Percentiles rank a stretch among this genome's conserved stretches.
Evolutionary conservation across 2,888 invertebrate species (phyloP).

Genomic region (Acleris literana): DNA sequence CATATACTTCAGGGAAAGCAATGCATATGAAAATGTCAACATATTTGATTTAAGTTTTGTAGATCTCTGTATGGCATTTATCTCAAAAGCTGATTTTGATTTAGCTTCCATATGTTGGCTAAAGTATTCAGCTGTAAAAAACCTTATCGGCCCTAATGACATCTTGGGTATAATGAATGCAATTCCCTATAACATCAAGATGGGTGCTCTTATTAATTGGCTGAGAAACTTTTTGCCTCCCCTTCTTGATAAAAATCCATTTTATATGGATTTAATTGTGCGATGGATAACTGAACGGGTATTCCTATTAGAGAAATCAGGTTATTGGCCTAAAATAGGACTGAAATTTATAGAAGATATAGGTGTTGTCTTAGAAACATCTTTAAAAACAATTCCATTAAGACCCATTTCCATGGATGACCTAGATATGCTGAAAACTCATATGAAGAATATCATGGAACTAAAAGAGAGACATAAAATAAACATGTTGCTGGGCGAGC

Average conservation of each 20-base stretch:
- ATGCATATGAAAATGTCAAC: constrained; percentile 59
- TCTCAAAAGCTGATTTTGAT: constrained; percentile 72
- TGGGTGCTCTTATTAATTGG: constrained; percentile 74
- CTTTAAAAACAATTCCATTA: constrained; percentile 65
- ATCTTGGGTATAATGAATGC: constrained; percentile 66
- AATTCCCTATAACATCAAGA: constrained; percentile 70
- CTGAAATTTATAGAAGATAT: constrained; percentile 74
- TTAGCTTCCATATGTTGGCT: constrained; percentile 77
- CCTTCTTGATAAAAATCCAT: constrained; percentile 72
- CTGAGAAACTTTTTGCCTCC: constrained; percentile 72
- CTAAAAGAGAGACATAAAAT: constrained; percentile 76
- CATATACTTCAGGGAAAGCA: constrained; percentile 65
- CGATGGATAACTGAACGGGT: constrained; percentile 77
- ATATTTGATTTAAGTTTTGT: constrained; percentile 62
- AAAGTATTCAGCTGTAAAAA: constrained; percentile 68
- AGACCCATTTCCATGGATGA: constrained; percentile 75
- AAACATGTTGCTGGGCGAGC: constrained; percentile 72
- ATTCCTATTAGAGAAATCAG: constrained; percentile 71
- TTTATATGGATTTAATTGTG: constrained; percentile 73
- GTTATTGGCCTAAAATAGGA: constrained; percentile 81
- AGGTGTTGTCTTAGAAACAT: constrained; percentile 62
- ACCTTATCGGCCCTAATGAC: constrained; percentile 54
- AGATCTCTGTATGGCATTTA: constrained; percentile 66
- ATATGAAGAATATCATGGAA: constrained; percentile 69
- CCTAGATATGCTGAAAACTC: constrained; percentile 68